phyloP scores from a whole-genome alignment of 2,797 vertebrate genomes.

The Alosa sapidissima region DNA sequence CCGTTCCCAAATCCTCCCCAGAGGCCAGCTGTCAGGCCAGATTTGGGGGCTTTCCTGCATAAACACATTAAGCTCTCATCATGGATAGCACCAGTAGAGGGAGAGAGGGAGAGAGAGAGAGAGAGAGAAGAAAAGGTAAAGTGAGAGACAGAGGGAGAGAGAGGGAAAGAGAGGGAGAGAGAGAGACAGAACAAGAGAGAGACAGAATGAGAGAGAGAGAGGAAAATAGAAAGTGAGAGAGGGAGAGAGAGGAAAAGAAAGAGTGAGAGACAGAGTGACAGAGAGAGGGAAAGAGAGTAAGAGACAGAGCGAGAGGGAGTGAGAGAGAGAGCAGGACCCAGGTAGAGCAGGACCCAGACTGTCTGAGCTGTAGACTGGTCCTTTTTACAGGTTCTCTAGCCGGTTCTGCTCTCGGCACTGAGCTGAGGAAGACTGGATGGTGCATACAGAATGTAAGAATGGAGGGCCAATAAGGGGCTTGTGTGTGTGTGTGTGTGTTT shows the following conservation, averaged over 20 bases:
- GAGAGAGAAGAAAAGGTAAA: not conserved
- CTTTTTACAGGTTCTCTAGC: not conserved
- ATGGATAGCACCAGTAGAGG: not conserved
- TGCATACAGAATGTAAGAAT: too few relatives aligned
- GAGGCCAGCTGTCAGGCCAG: slow-evolving; percentile 12
- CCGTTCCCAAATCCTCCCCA: slow-evolving; percentile 23
- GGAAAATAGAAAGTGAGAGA: not conserved
- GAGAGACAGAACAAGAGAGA: not conserved
- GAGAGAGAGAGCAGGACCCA: too few relatives aligned
- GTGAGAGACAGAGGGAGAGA: not conserved
- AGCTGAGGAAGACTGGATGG: too few relatives aligned
- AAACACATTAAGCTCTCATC: slow-evolving; percentile 44
- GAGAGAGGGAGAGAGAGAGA: not conserved
- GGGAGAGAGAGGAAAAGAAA: too few relatives aligned
- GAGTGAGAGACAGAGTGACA: too few relatives aligned
- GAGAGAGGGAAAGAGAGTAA: too few relatives aligned
- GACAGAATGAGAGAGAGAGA: not conserved
- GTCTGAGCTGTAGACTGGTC: not conserved
- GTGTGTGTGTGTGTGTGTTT: too few relatives aligned
- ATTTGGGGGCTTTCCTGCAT: slow-evolving; percentile 34
- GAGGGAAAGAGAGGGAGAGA: too few relatives aligned
- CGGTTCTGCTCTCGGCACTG: too few relatives aligned
- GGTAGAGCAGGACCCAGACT: too few relatives aligned
- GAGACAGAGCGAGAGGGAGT: too few relatives aligned
- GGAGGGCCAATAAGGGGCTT: too few relatives aligned